Conservation (phyloP, 2,113 vertebrate genomes). For the Bucco capensis region DNA sequence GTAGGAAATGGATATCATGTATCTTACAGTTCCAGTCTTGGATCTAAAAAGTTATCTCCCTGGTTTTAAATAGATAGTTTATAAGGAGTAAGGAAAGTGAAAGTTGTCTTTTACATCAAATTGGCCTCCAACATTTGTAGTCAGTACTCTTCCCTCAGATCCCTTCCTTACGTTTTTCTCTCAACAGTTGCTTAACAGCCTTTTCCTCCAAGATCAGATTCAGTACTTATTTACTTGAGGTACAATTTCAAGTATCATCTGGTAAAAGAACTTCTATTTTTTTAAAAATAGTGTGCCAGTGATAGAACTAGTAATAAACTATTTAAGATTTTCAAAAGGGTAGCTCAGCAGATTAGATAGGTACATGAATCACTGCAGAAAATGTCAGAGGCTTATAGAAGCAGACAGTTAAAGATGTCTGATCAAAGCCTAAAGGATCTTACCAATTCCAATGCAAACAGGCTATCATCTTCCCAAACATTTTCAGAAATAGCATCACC, state of each 20-base stretch:
- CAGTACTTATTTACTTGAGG: not conserved
- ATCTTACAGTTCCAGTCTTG: not conserved
- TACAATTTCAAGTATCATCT: not conserved
- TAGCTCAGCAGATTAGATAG: not conserved
- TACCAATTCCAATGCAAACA: conserved; percentile 89
- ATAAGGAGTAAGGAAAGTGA: not conserved
- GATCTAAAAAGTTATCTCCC: not conserved
- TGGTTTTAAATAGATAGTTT: not conserved
- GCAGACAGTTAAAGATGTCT: not conserved
- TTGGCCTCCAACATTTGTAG: not conserved
- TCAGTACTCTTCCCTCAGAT: not conserved
- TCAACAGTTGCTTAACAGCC: not conserved
- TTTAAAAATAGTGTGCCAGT: not conserved
- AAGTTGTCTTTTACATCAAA: not conserved
- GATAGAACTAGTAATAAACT: not conserved
- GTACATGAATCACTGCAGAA: not conserved
- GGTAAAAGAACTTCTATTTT: not conserved
- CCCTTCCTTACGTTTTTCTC: not conserved
- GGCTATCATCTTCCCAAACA: conserved; percentile 89
- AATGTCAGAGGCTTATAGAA: not conserved
- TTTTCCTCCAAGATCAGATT: not conserved
- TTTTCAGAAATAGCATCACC: conserved; percentile 82
- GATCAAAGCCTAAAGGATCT: conserved; percentile 47
- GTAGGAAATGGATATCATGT: not conserved
- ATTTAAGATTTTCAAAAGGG: not conserved